Base-by-base conservation (phyloP, 2,797 vertebrate species). In the Xenopus petersii region DNA sequence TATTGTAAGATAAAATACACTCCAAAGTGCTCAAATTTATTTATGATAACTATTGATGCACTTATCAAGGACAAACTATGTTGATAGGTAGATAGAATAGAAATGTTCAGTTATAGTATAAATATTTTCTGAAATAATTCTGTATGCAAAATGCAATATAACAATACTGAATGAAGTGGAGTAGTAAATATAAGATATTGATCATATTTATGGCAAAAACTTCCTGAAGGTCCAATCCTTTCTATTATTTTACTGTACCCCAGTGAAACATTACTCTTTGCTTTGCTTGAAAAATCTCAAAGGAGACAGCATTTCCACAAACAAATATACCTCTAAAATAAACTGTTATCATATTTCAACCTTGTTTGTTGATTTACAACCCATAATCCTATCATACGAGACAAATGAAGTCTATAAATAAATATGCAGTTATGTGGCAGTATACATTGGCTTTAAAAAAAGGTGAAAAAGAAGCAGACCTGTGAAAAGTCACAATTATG, bases 331-430 rank as follows among this genome's bases (percentile, higher is more conserved):
- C 62, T 75, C 24, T 21, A 65, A 42, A 74, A 77, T 73, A 10
- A 49, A 1, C 54, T 69, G 69, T 79, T 80, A 66, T 67, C 0
- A 74, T 76, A 67, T 71, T 71, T 66, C 68, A 71, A 60, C 16
- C 46, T 46, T 65, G 61, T 60, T 58, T 64, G 47, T 16, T 62
- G 59, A 69, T 64, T 59, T 60, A 67, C 51, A 21, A 48, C 7
- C 42, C 24, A 74, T 74, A 67, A 67, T 60, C 17, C 51, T 60
- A 74, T 67, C 56, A 24, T 15, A 8, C 54, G 2, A 56, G 13
- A 46, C 61, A 65, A 58, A 46, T 24, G 47, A 66, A 73, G 5
- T 6, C 55, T 66, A 66, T 48, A 26, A 21, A 73, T 59, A 73
- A 66, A 73, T 73, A 59, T 59, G 65, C 13, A 12, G 26, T 59